Evolutionary conservation across 2,888 invertebrate genomes (phyloP).

Genomic region (Ochropacha duplaris): DNA sequence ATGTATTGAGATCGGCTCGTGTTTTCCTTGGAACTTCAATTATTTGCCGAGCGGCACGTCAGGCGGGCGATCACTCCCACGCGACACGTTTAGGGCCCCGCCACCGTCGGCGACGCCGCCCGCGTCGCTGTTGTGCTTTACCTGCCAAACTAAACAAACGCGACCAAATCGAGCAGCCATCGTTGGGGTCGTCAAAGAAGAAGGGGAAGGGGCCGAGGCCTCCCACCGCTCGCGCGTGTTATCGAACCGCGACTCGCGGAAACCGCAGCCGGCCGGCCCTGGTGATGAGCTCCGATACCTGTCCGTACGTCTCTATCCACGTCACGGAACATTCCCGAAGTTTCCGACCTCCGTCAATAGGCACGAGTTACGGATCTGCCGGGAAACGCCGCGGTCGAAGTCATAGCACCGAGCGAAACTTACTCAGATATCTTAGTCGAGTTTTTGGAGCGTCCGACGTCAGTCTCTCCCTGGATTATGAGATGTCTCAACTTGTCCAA

Average conservation of each 20-base stretch:
- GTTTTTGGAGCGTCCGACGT: not conserved
- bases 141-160: conserved; percentile 72
- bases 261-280: conserved; percentile 50
- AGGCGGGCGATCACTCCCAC: conserved; percentile 50
- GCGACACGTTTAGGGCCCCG: conserved; percentile 47
- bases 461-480: conserved; percentile 10
- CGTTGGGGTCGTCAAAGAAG: conserved; percentile 31
- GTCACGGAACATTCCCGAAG: conserved; percentile 36
- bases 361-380: conserved; percentile 40
- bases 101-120: conserved; percentile 13
- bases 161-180: conserved; percentile 22
- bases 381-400: conserved; percentile 38
- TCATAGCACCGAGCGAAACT: conserved; percentile 42
- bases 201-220: conserved; percentile 14
- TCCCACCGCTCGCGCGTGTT: conserved; percentile 37
- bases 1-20: conserved; percentile 16
- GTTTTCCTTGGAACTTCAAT: conserved; percentile 45
- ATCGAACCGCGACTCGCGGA: conserved; percentile 56
- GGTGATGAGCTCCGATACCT: conserved; percentile 33
- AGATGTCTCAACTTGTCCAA: conserved; percentile 20
- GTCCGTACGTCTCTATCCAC: conserved; percentile 30
- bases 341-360: conserved; percentile 53
- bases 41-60: conserved; percentile 48
- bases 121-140: conserved; percentile 54
- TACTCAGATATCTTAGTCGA: not conserved